Base-by-base conservation (phyloP, 2,888 invertebrate genomes). In the Melipona beecheii region DNA sequence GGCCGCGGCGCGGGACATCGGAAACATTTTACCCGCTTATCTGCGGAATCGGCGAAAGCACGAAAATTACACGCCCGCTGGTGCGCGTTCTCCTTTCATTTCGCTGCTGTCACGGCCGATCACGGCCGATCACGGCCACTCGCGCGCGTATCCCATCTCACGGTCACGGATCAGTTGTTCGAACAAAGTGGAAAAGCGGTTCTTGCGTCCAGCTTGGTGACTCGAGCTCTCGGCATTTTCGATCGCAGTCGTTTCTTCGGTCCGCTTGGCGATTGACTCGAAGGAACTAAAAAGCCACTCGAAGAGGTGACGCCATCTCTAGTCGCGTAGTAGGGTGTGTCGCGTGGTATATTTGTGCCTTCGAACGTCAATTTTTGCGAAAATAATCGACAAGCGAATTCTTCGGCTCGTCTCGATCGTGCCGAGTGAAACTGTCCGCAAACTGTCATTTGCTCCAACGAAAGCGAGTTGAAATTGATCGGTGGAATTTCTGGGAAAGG, bases 1-100 rank as follows among this genome's bases (percentile, higher is more conserved):
- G 65, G 56, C 75, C 81, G 81, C 83, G 70, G 64, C 77, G 4
- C 77, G 56, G 70, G 83, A 78, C 83, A 82, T 84, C 83, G 83
- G 84, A 77, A 78, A 74, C 83, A 83, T 83, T 82, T 82, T 83
- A 82, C 70, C 83, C 27, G 73, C 71, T 74, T 83, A 84, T 83
- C 84, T 78, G 83, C 77, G 77, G 62, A 83, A 84, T 84, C 83
- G 54, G 83, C 83, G 74, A 78, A 71, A 83, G 77, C 74, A 84
- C 77, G 66, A 78, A 82, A 83, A 84, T 84, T 83, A 84, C 83
- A 70, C 65, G 77, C 74, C 76, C 64, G 83, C 64, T 58, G 4
- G 4, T 4, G 31, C 4, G 50, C 49, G 58, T 49, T 70, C 56
- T 17, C 77, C 73, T 72, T 60, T 83, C 74, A 49, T 71, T 71